Conservation (phyloP, 2,797 vertebrate genomes). For the Pyrocephalus nanus region DNA sequence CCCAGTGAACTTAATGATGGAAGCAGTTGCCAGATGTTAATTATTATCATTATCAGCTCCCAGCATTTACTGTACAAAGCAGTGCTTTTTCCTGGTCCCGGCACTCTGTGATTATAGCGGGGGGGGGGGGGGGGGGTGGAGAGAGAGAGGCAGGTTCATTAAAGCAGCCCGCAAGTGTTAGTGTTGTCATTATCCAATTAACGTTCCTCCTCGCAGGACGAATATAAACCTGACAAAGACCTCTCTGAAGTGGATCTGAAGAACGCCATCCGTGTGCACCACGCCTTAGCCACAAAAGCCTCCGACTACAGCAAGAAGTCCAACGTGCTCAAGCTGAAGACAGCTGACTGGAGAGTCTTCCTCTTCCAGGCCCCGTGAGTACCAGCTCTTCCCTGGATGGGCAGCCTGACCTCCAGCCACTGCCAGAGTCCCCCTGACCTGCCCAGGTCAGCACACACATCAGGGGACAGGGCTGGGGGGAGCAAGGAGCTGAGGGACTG, state of each 20-base stretch:
- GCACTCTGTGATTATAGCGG: conserved; percentile 44
- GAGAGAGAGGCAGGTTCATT: conserved; percentile 34
- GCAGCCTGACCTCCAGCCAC: background rate
- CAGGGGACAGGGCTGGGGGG: background rate
- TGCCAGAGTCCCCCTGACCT: background rate
- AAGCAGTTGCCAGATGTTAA: conserved; percentile 62
- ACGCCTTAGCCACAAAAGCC: conserved; percentile 91
- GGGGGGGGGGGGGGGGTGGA: background rate
- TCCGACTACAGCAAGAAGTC: conserved; percentile 96
- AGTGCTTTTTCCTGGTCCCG: background rate
- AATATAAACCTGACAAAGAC: conserved; percentile 94
- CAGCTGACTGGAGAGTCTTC: conserved; percentile 97
- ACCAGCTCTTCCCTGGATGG: background rate
- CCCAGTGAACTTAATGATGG: conserved; percentile 35
- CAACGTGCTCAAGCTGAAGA: conserved; percentile 94
- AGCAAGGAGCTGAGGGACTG: background rate
- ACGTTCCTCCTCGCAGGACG: conserved; percentile 80
- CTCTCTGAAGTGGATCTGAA: conserved; percentile 95
- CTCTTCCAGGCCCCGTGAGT: conserved; percentile 95
- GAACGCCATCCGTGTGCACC: conserved; percentile 93
- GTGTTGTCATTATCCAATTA: conserved; percentile 53
- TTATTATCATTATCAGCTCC: conserved; percentile 65
- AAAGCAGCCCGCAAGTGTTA: conserved; percentile 24
- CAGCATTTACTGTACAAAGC: conserved; percentile 32
- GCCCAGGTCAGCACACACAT: rapidly evolving